A percentile compares a stretch with the other conserved stretches of the same genome.
These are phyloP conservation scores for Picathartes gymnocephalus DNA, from an alignment of 2,113 vertebrate genomes.

Conservation along the genomic window DNA sequence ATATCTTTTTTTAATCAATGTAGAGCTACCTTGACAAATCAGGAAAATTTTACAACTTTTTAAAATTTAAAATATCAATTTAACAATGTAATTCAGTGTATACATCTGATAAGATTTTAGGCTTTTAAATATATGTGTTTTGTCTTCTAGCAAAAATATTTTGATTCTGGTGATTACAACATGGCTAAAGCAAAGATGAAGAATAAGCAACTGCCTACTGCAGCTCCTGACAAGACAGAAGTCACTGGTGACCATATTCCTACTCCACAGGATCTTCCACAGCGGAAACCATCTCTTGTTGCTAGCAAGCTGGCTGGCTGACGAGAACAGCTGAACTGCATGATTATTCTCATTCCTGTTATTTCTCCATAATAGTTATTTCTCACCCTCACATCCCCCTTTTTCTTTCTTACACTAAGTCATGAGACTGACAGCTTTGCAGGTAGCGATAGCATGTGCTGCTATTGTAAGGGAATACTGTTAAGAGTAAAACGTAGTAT, in stretches of 20 bases:
- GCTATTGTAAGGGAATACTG: slow-evolving; percentile 72
- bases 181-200: slow-evolving; percentile 99
- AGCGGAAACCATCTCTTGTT: slow-evolving; percentile 97
- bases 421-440: slow-evolving; percentile 76
- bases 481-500: slow-evolving; percentile 66
- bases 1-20: rapidly evolving
- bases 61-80: background rate
- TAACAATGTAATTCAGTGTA: background rate
- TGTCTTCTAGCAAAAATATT: slow-evolving; percentile 93
- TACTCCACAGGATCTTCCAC: slow-evolving; percentile 97
- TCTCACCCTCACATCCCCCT: slow-evolving; percentile 55
- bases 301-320: slow-evolving; percentile 97
- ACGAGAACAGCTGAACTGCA: slow-evolving; percentile 76
- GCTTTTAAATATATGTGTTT: background rate
- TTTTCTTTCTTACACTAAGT: slow-evolving; percentile 74
- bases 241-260: slow-evolving; percentile 99
- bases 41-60: background rate
- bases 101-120: background rate
- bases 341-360: slow-evolving; percentile 81
- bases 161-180: slow-evolving; percentile 99
- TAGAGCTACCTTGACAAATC: background rate
- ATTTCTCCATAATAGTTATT: slow-evolving; percentile 72
- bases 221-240: slow-evolving; percentile 93
- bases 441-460: slow-evolving; percentile 77
- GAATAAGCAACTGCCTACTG: slow-evolving; percentile 92